phyloP scores from a whole-genome alignment of 2,113 vertebrate genomes.

The Tetrax tetrax region DNA sequence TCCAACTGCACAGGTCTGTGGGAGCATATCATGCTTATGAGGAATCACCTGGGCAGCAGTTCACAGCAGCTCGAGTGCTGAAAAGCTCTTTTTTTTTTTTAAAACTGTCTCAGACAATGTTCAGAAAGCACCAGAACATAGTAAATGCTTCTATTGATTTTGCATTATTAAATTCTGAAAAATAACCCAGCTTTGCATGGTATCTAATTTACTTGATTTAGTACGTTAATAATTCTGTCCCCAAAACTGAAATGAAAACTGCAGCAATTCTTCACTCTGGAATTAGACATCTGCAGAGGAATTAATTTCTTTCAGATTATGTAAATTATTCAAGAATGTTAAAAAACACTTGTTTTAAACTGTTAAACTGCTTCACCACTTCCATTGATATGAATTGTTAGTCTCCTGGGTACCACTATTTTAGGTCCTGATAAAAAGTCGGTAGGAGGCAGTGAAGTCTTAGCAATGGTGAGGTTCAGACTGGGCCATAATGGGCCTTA shows the following conservation, averaged over 20 bases:
- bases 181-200: constrained; percentile 11
- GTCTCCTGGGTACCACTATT: not conserved
- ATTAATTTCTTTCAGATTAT: not conserved
- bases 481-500: not conserved
- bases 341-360: not conserved
- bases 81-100: not conserved
- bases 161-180: constrained; percentile 36
- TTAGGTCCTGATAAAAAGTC: not conserved
- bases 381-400: not conserved
- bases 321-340: not conserved
- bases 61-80: not conserved
- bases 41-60: not conserved
- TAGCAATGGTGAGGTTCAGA: not conserved
- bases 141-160: constrained; percentile 55
- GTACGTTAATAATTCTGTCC: not conserved
- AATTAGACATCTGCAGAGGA: not conserved
- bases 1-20: not conserved
- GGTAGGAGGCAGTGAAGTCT: not conserved
- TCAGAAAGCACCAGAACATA: not conserved
- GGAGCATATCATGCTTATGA: not conserved
- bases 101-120: not conserved
- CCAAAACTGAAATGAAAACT: not conserved
- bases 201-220: constrained; percentile 33
- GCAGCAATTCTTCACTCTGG: not conserved
- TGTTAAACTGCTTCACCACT: not conserved